Evolutionary conservation across 2,888 invertebrate genomes (phyloP), one percentile per base, ranked within the genome.

Genomic region (Monoplex corrugatus): DNA sequence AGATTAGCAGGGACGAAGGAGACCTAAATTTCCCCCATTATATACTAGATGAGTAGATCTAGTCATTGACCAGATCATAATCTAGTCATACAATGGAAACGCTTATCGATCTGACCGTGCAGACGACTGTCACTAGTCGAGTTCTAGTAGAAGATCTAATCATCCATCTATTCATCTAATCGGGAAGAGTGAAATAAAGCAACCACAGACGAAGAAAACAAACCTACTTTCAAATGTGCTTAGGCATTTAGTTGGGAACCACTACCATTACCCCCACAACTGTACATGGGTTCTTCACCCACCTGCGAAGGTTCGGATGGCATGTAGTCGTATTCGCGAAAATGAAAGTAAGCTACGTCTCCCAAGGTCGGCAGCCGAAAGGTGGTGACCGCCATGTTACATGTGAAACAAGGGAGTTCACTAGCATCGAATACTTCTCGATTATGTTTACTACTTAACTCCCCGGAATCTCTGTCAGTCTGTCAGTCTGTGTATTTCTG

Each of bases 291-390:
- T n/a, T n/a, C n/a, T n/a, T n/a, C 23, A 40, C 78, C 43, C 78
- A 80, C 78, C 78, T 43, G 78, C 23, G 8, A 43, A 80, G 32
- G 78, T 40, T 80, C 78, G 78, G 23, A 43, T 43, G 0, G 23
- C 40, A 43, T 8, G 43, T 23, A 8, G 40, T 80, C 78, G 23
- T 80, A 43, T 80, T 10, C 43, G 6, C 23, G 43, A 80, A 80
- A 80, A 19, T 80, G 78, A 80, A 80, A 80, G 78, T 80, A 80
- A 40, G 32, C 43, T 40, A 5, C 32, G 78, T 10, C 78, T 40
- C 43, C 28, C 40, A 80, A 80, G 40, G 43, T 32, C 78, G 32
- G 78, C 43, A 80, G 78, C 19, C 75, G 35, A 2, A n/a, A 23
- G 28, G 23, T 0, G 40, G 43, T 43, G 28, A 43, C 78, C 78